These are phyloP conservation scores for Sericinus montela DNA, from an alignment of 2,888 invertebrate genomes.

Conservation along the genomic window DNA sequence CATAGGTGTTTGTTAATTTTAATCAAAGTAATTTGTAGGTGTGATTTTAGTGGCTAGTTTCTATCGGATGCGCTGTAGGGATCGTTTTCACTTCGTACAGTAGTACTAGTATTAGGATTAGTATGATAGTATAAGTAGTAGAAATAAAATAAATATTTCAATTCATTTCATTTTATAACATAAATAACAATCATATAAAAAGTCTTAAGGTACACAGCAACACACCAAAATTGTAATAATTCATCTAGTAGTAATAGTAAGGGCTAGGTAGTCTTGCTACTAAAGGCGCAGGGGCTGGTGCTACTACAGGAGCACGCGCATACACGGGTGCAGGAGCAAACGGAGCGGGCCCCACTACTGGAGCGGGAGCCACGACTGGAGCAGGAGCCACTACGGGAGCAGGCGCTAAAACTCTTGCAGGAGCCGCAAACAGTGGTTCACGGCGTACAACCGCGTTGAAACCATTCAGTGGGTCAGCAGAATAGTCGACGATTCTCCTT, in stretches of 20 bases:
- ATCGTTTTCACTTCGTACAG: too few relatives aligned
- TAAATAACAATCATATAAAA: constrained; percentile 66
- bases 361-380: constrained; percentile 34
- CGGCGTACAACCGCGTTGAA: constrained; percentile 79
- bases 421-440: constrained; percentile 59
- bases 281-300: constrained; percentile 31
- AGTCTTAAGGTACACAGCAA: constrained; percentile 46
- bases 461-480: constrained; percentile 76
- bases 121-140: not conserved
- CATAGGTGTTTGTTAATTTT: too few relatives aligned
- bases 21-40: too few relatives aligned
- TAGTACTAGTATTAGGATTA: too few relatives aligned
- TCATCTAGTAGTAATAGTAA: constrained; percentile 66
- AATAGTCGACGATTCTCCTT: constrained; percentile 76
- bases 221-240: constrained; percentile 72
- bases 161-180: constrained; percentile 27
- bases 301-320: constrained; percentile 34
- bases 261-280: constrained; percentile 52
- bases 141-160: not conserved
- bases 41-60: too few relatives aligned
- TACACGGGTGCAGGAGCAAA: constrained; percentile 34
- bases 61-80: too few relatives aligned
- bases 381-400: constrained; percentile 26
- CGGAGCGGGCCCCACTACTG: constrained; percentile 40
- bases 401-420: constrained; percentile 39